These are phyloP conservation scores for Struthidea cinerea DNA, from an alignment of 2,113 vertebrate genomes.

Conservation along the genomic window DNA sequence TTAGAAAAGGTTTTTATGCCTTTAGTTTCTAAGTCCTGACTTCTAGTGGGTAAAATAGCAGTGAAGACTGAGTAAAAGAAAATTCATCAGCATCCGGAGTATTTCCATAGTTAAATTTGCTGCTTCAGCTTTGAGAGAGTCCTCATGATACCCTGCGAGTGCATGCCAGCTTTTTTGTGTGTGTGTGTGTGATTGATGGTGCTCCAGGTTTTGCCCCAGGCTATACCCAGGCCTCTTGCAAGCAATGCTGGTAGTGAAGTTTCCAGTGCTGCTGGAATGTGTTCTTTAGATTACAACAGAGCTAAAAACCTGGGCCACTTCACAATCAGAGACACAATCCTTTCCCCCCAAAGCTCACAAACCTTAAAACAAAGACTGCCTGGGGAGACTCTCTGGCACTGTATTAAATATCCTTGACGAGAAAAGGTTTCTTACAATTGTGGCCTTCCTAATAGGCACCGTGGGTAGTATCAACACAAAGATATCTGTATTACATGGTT, in stretches of 20 bases:
- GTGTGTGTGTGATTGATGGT: neutral
- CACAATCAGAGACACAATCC: neutral
- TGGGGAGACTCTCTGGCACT: neutral
- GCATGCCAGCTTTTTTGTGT: neutral
- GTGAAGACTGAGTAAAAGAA: neutral
- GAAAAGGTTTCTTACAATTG: constrained; percentile 28
- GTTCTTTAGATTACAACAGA: neutral
- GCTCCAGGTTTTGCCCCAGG: constrained; percentile 16
- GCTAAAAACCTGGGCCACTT: neutral
- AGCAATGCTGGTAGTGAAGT: neutral
- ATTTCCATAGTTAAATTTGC: neutral
- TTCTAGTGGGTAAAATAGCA: neutral
- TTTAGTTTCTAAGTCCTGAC: neutral
- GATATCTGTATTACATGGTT: neutral
- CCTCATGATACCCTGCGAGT: neutral
- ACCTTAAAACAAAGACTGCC: constrained; percentile 41
- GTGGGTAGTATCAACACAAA: constrained; percentile 12
- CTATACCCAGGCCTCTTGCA: neutral
- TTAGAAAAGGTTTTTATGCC: neutral
- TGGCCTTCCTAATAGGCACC: neutral
- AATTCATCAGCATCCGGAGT: neutral
- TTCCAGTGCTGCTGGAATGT: neutral
- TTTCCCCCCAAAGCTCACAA: neutral
- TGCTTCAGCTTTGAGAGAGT: neutral
- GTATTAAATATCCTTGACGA: constrained; percentile 15